Evolutionary conservation across 2,797 vertebrate genomes (phyloP), one percentile per base, ranked within the genome.

Genomic region (Limosa lapponica): DNA sequence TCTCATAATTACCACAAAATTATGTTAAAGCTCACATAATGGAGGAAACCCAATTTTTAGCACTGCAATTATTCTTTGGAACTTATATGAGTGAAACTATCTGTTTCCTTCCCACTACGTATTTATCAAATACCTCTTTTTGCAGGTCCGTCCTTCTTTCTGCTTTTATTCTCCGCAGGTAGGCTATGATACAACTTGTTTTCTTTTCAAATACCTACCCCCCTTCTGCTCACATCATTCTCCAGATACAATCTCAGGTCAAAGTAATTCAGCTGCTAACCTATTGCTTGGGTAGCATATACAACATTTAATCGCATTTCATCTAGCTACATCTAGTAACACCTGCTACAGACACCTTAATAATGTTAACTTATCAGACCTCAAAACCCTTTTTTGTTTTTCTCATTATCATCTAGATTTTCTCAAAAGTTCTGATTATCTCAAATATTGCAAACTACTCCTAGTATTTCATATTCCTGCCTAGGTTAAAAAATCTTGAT

Each of bases 41-140:
- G 44, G 82, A 77, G 48, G 58, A 61, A 86, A 93, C 82, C 78
- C 44, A 77, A 78, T 87, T 89, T 64, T 78, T 66, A 94, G 78
- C 65, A 69, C 81, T 77, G 77, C 84, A 79, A 78, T 87, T 59
- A 64, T 82, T 61, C 84, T 91, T 95, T 92, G 92, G 92, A 95
- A 90, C 87, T 90, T 92, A 52, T 79, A 81, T 87, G 57, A 87
- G 72, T 51, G 52, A 55, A 88, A 13, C 59, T 57, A 59, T 39
- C 43, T 72, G 49, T 87, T 65, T 43, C 69, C 43, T 15, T 44
- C 44, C 62, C 27, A 67, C n/a, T 72, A 58, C 16, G 23, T 65
- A 51, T 51, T 51, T 51, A 44, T 24, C 28, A 28, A 59, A 8
- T 16, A 22, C 25, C 20, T 59, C 20, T 16, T 55, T 24, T 30